Evolutionary conservation across 2,888 invertebrate species (phyloP), one percentile per base, ranked within the genome.

Genomic region (Schizaphis graminum): DNA sequence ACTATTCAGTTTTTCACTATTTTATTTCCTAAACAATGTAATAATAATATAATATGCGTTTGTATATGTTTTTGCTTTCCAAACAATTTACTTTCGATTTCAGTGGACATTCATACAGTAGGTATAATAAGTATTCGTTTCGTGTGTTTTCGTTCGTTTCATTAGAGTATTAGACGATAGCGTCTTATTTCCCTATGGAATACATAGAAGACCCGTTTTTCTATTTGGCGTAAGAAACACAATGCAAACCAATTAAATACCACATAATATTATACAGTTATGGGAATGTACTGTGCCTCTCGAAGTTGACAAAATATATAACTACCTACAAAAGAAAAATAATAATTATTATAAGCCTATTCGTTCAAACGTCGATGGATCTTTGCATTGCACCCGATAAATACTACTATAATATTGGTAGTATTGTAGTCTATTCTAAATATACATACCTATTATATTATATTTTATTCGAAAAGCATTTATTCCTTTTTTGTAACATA

Each of bases 41-140:
- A 85, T 85, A 41, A 41, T 84, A 35, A 16, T 41, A 47, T 47
- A 47, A 85, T 85, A 7, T 87, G 28, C n/a, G n/a, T 87, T 87
- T 49, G 16, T n/a, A 28, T n/a, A 10, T 28, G 24, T 47, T 28
- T 87, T 87, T 87, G 49, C 87, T 87, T 87, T 87, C 87, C 87
- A 47, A 49, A 87, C 49, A n/a, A 28, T 87, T 47, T n/a, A 49
- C 47, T 87, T 87, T 87, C 87, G n/a, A 49, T 87, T 87, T 87
- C 49, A n/a, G 28, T n/a, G 47, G 47, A 47, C 87, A 49, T 49
- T 85, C 49, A n/a, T 49, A 44, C 16, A 44, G n/a, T 87, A 47
- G 49, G 16, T 87, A 87, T 16, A 57, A 87, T 16, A 57, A 26
- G 57, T 47, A 44, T 41, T 44, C 16, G n/a, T 87, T 49, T 87